Evolutionary conservation across 2,888 invertebrate genomes (phyloP).

Genomic region (Diachrysia chrysitis): DNA sequence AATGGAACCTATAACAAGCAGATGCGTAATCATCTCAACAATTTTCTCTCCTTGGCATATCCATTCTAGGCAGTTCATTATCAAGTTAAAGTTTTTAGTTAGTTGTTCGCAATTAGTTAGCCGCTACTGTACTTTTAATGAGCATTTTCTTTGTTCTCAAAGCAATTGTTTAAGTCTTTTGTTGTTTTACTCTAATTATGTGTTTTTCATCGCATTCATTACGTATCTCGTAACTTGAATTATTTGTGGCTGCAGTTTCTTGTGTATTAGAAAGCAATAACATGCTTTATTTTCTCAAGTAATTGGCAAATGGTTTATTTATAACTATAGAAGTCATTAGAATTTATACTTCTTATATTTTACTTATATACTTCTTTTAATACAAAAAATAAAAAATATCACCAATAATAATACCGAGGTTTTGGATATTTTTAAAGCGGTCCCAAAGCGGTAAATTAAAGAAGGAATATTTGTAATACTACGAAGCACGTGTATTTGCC

Average conservation of each 20-base stretch:
- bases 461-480: neutral
- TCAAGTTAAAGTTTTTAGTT: constrained; percentile 72
- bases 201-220: constrained; percentile 45
- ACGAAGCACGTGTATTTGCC: neutral
- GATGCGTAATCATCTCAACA: constrained; percentile 5
- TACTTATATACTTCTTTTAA: too few species aligned
- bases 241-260: constrained; percentile 41
- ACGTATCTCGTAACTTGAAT: constrained; percentile 19
- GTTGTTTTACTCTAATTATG: constrained; percentile 63
- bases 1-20: neutral
- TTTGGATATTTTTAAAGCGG: too few species aligned
- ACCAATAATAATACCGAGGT: too few species aligned
- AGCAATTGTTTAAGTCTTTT: constrained; percentile 68
- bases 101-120: constrained; percentile 73
- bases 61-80: constrained; percentile 59
- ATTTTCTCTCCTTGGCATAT: constrained; percentile 44
- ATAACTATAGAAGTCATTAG: neutral
- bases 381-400: too few species aligned
- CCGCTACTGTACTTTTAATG: constrained; percentile 71
- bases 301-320: neutral
- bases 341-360: neutral
- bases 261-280: constrained; percentile 38
- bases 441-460: neutral
- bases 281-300: neutral
- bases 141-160: constrained; percentile 74